Base-by-base conservation (phyloP, 2,888 invertebrate genomes). In the Hypena proboscidalis region DNA sequence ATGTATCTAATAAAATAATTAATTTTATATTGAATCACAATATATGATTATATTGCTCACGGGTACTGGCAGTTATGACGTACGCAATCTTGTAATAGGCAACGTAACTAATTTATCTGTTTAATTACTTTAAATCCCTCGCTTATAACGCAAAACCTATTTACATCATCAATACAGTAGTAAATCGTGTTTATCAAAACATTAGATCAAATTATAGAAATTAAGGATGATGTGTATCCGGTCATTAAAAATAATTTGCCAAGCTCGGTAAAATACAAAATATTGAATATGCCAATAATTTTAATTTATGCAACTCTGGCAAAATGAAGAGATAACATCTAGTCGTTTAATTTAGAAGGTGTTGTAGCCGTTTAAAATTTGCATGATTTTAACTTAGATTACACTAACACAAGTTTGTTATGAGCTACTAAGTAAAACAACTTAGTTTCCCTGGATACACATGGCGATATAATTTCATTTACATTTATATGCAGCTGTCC, bases 281-380 rank as follows among this genome's bases (percentile, higher is more conserved):
- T 27, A 31, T 42, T 27, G 32, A 39, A 14, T 37, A 17, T 36
- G 34, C 15, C 17, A 29, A 49, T 9, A 17, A 9, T 2, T 31
- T 32, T n/a, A 41, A 25, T 25, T 11, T 43, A 58, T 45, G 51
- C 48, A 51, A 52, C 45, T 55, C 36, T 40, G 27, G 49, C 51
- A 50, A 58, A 56, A 58, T 57, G 39, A 47, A 54, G 45, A 37
- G 46, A 60, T 64, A 55, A 58, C 60, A 58, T 60, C 50, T 56
- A 42, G 46, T 48, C 51, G 27, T 42, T 38, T 41, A 46, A 62
- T 54, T 51, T 51, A 62, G 44, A 51, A 55, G 54, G 47, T 52
- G 50, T 46, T 56, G 48, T 40, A 41, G 55, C 47, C 64, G 58
- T 59, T 29, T 36, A 15, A 30, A 19, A 58, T 61, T 50, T 50